A percentile compares a stretch with the other conserved stretches of the same genome.
Conservation (phyloP, 2,888 invertebrate genomes). For the Eutolmus rufibarbis region DNA sequence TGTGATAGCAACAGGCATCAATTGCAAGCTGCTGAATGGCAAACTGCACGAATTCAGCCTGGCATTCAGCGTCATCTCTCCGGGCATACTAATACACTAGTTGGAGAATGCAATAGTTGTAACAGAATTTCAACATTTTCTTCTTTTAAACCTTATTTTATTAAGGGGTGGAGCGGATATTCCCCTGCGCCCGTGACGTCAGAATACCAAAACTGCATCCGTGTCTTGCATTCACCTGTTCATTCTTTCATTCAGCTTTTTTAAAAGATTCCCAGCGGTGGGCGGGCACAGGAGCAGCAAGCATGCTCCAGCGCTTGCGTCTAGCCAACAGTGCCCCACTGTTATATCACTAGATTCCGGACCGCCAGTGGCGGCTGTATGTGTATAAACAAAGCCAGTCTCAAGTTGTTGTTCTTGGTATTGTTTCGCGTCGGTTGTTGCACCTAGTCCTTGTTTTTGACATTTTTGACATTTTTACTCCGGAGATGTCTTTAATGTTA, state of each 20-base stretch:
- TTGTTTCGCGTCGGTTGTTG: constrained; percentile 14
- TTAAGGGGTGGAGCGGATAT: constrained; percentile 33
- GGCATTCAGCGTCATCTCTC: constrained; percentile 23
- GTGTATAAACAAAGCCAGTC: constrained; percentile 13
- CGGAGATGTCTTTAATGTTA: not conserved
- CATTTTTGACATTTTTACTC: not conserved
- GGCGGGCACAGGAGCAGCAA: constrained; percentile 35
- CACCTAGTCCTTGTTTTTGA: constrained; percentile 30
- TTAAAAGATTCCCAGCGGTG: constrained; percentile 18
- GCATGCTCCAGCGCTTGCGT: constrained; percentile 37
- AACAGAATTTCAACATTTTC: constrained; percentile 18
- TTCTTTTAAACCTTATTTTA: constrained; percentile 35
- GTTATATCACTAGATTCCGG: not conserved
- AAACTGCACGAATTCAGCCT: constrained; percentile 39
- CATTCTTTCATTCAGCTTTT: constrained; percentile 38
- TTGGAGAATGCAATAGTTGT: constrained; percentile 37
- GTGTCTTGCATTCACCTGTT: constrained; percentile 35
- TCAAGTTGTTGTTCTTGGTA: constrained; percentile 10
- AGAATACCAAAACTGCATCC: constrained; percentile 23
- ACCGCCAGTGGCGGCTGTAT: not conserved
- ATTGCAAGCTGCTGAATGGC: constrained; percentile 23
- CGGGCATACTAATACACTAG: constrained; percentile 6
- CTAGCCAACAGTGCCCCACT: not conserved
- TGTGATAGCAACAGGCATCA: constrained; percentile 43
- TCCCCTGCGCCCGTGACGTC: constrained; percentile 28